Evolutionary conservation across 2,888 invertebrate genomes (phyloP), one percentile per base, ranked within the genome.

Genomic region (Macaria notata): DNA sequence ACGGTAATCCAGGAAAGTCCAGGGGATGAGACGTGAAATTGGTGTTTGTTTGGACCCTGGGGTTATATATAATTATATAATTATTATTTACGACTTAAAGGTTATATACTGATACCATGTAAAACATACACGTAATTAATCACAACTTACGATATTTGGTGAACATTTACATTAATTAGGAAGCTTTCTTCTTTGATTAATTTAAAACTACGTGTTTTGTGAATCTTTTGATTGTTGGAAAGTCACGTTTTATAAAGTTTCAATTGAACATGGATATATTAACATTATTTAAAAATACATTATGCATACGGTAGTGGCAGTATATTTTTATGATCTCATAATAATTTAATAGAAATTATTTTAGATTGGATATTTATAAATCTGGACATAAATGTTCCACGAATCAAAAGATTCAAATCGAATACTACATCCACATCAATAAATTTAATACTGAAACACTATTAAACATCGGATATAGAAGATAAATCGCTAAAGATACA

Each of bases 21-120:
- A 86, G 84, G 81, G 19, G 76, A 72, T 71, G 84, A 83, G 56
- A 64, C 66, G 73, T 78, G 84, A 83, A 67, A 81, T 89, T 89
- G 88, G 88, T 88, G 88, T 89, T 87, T 78, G 67, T 66, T 89
- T 90, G 88, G 89, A 88, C 88, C 90, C 90, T 86, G 88, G 88
- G 85, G 72, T 79, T 76, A 72, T 70, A 72, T 31, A n/a, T 19
- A 19, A 19, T 19, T 70, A 72, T 31, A n/a, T 19, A 19, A 19
- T 19, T 19, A 19, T 19, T 19, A 19, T 19, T 49, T 44, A 54
- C 45, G 50, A 59, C 54, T 55, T 55, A 59, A 33, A 72, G 69
- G 65, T 68, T 41, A 41, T 41, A 41, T 41, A 41, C 9, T 41
- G 5, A 8, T 8, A 8, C 7, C 33, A 7, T 36, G 33, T 36